Evolutionary conservation across 2,888 invertebrate species (phyloP).

Genomic region (Entomobrya multifasciata): DNA sequence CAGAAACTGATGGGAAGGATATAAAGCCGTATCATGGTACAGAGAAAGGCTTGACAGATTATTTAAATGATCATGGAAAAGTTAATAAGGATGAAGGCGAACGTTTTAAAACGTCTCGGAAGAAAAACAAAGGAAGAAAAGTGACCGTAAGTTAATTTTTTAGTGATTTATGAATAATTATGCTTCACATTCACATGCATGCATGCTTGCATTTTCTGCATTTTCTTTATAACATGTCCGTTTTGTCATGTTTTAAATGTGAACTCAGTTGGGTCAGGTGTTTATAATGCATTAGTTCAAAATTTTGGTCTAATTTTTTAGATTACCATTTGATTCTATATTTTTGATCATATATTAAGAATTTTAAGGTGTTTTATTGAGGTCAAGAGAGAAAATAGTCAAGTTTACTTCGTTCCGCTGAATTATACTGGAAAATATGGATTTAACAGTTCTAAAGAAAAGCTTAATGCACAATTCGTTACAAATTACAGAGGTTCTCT

Average conservation of each 20-base stretch:
- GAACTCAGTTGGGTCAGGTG: too few relatives aligned
- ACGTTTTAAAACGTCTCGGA: constrained; percentile 77
- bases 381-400: constrained; percentile 50
- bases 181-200: too few relatives aligned
- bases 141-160: constrained; percentile 77
- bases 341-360: background rate
- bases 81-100: constrained; percentile 75
- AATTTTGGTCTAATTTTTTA: too few relatives aligned
- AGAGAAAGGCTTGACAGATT: constrained; percentile 77
- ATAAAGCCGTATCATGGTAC: constrained; percentile 76
- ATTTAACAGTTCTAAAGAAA: background rate
- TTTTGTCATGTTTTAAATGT: background rate
- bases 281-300: background rate
- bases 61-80: constrained; percentile 73
- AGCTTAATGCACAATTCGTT: constrained; percentile 46
- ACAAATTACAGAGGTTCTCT: constrained; percentile 35
- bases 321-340: too few relatives aligned
- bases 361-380: constrained; percentile 14
- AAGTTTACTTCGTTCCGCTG: background rate
- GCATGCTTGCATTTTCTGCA: too few relatives aligned
- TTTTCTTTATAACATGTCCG: background rate
- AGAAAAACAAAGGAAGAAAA: constrained; percentile 79
- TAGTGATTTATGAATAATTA: background rate
- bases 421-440: constrained; percentile 58
- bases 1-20: constrained; percentile 78